Evolutionary conservation across 2,797 vertebrate genomes (phyloP), one percentile per base, ranked within the genome.

Genomic region (Erethizon dorsatum): DNA sequence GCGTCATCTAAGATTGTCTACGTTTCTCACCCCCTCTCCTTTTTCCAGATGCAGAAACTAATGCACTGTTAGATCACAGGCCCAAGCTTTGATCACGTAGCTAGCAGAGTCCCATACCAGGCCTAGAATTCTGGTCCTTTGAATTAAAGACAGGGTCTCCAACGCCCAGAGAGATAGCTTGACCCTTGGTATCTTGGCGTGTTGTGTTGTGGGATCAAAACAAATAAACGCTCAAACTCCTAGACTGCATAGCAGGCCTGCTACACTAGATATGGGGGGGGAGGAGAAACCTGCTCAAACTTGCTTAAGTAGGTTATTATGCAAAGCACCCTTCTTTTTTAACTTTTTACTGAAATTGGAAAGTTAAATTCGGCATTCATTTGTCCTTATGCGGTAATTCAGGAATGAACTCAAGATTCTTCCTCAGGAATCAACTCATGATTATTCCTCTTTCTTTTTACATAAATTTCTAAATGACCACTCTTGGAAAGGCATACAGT

Each of bases 371-470:
- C 18, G 47, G 24, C 22, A 83, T 22, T 52, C 20, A 2, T 91
- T 91, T 91, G 82, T 92, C 17, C 52, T 84, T 90, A 63, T 33
- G 26, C 61, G 85, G 1, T 82, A 82, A 92, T 87, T 95, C 28
- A 83, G 91, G 28, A 94, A 59, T 33, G 31, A 56, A 83, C 37
- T 93, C 6, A 54, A 88, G 79, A 85, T 45, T 75, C n/a, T 18
- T 52, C 28, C 28, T 78, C 15, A 61, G 59, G 59, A 61, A 61
- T 10, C 59, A 61, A 61, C 59, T 61, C 59, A 61, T 24, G 59
- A 61, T 61, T 61, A 2, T 61, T 61, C 4, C 37, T 17, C 26
- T 41, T 54, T 17, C 12, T 24, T 24, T 33, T 63, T 80, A 15
- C 18, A 57, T 57, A 18, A 57, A 14, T 57, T 57, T 83, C 45